Percentiles rank a stretch among this genome's conserved stretches.
These are phyloP conservation scores for Novumbra hubbsi DNA, from an alignment of 2,797 vertebrate species.

Conservation along the genomic window DNA sequence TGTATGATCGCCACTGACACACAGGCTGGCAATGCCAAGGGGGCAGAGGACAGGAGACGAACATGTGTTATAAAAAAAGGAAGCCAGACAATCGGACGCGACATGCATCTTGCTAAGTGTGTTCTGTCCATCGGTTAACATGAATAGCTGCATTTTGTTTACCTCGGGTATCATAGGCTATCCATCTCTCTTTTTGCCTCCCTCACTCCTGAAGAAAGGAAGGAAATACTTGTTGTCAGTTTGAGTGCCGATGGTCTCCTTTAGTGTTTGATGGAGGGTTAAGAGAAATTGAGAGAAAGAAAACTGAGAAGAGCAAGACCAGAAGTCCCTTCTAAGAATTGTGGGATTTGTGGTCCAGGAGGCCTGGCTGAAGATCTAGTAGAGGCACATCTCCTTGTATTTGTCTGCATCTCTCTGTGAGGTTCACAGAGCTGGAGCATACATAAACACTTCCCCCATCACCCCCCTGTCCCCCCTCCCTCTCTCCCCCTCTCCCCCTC, in stretches of 20 bases:
- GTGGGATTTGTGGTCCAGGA: background rate
- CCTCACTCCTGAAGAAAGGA: conserved; percentile 8
- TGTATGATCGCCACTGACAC: background rate
- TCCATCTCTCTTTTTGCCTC: conserved; percentile 10
- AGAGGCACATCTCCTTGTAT: too few species aligned
- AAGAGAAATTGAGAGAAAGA: conserved; percentile 4
- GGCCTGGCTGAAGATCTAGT: background rate
- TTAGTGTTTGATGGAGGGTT: conserved; percentile 11
- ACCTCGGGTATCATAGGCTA: background rate
- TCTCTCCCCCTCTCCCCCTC: background rate
- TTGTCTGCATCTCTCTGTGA: too few species aligned
- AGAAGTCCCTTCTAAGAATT: background rate
- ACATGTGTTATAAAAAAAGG: background rate
- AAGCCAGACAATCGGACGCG: background rate
- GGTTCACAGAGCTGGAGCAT: too few species aligned
- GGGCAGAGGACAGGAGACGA: background rate
- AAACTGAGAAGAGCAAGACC: background rate
- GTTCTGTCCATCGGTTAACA: background rate
- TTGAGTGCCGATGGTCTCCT: background rate
- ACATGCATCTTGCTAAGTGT: background rate
- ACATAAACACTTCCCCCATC: background rate
- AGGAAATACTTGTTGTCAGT: conserved; percentile 29
- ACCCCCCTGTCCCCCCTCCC: background rate
- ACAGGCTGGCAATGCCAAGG: background rate
- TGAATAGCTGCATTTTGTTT: background rate